Percentiles rank a stretch among this genome's conserved stretches.
These are phyloP conservation scores for Drosophila lacertosa DNA, from an alignment of 1,140 invertebrate species.

Conservation along the genomic window DNA sequence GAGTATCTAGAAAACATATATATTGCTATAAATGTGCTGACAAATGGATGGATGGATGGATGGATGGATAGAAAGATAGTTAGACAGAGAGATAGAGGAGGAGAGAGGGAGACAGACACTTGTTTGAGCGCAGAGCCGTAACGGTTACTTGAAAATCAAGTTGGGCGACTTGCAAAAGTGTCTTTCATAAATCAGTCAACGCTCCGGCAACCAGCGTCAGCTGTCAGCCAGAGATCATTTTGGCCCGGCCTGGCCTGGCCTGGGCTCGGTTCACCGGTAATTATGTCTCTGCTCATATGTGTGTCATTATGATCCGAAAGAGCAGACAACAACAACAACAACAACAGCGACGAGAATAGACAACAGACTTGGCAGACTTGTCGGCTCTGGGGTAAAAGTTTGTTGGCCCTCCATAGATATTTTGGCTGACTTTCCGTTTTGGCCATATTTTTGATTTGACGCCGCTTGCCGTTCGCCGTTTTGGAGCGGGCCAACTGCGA, in stretches of 20 bases:
- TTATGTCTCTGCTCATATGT: conserved; percentile 50
- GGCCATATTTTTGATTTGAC: conserved; percentile 43
- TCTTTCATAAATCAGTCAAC: conserved; percentile 60
- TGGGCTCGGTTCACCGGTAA: conserved; percentile 34
- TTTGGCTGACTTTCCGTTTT: conserved; percentile 46
- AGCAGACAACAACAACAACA: conserved; percentile 10
- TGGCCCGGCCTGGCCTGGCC: conserved; percentile 32
- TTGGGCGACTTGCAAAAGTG: conserved; percentile 61
- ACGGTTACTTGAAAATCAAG: conserved; percentile 52
- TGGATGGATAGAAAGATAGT: conserved; percentile 8
- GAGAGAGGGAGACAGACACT: conserved; percentile 30
- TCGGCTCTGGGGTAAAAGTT: conserved; percentile 48
- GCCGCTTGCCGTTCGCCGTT: conserved; percentile 22
- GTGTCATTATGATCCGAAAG: conserved; percentile 47
- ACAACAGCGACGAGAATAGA: conserved; percentile 2
- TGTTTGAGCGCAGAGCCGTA: conserved; percentile 42
- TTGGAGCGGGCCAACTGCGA: conserved; percentile 40
- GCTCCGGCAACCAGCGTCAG: conserved; percentile 45
- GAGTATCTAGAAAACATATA: conserved; percentile 29
- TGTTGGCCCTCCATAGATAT: conserved; percentile 48
- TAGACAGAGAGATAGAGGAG: conserved; percentile 10
- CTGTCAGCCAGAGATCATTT: conserved; percentile 51
- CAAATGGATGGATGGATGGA: conserved; percentile 9
- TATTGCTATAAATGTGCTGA: conserved; percentile 23
- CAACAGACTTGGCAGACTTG: conserved; percentile 28